Conservation (phyloP, 2,888 invertebrate species). For the Nemoura dubitans region DNA sequence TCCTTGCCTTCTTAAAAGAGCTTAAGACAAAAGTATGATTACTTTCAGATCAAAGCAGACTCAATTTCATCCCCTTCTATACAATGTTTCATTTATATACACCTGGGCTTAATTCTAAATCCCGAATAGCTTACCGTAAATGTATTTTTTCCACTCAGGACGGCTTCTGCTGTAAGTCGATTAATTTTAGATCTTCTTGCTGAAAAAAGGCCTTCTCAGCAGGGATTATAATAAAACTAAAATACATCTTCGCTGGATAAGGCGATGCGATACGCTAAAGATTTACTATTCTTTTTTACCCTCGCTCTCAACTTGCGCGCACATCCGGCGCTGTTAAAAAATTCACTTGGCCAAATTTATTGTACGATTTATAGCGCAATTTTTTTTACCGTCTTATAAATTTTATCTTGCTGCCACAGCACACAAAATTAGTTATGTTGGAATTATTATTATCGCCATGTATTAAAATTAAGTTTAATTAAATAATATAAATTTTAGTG, state of each 20-base stretch:
- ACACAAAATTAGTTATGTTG: too few relatives aligned
- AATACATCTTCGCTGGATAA: neutral
- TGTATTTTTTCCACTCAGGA: neutral
- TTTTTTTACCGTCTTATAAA: neutral
- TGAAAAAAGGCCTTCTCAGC: neutral
- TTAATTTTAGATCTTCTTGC: neutral
- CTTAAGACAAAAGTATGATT: too few relatives aligned
- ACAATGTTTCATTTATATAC: neutral
- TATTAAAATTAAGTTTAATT: too few relatives aligned
- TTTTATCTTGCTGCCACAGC: neutral
- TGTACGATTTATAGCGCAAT: neutral
- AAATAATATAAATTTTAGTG: too few relatives aligned
- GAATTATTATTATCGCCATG: too few relatives aligned
- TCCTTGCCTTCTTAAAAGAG: too few relatives aligned
- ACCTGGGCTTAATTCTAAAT: neutral
- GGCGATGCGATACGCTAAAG: neutral
- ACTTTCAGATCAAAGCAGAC: too few relatives aligned
- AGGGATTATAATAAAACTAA: neutral
- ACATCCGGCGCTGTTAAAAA: neutral
- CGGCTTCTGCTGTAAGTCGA: neutral
- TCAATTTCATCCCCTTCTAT: too few relatives aligned
- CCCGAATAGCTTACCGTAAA: neutral
- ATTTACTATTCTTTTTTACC: neutral
- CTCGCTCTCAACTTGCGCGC: neutral
- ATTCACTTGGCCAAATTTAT: neutral